These are phyloP conservation scores for Crotalus helleri DNA, from an alignment of 2,113 vertebrate species.

Conservation along the genomic window DNA sequence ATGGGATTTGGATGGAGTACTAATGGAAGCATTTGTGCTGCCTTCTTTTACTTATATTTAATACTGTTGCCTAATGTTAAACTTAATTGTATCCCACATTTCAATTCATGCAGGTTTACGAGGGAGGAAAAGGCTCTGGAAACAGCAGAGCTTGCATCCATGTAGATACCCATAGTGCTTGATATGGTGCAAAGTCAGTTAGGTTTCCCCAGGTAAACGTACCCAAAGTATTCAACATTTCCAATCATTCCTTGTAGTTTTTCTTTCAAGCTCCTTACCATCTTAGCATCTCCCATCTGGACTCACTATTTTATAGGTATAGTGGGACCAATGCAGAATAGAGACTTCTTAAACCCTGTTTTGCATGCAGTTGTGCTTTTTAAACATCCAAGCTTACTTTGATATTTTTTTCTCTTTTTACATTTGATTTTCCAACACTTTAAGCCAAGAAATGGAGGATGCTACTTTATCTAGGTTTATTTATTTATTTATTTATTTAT, in stretches of 20 bases:
- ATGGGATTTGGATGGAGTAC: conserved; percentile 50
- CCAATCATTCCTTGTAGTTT: background rate
- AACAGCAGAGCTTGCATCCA: background rate
- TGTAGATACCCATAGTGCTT: too few species aligned
- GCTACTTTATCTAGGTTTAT: background rate
- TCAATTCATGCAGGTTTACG: background rate
- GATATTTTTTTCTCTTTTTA: background rate
- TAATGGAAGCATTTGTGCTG: conserved; percentile 26
- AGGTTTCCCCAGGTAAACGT: too few species aligned
- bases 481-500: too few species aligned
- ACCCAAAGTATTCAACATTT: too few species aligned
- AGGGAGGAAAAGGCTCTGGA: background rate
- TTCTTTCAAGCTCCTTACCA: background rate
- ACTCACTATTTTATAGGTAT: background rate
- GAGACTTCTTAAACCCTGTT: background rate
- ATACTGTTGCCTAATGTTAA: conserved; percentile 20
- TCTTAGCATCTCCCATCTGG: background rate
- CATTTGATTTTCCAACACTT: background rate
- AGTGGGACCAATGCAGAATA: background rate
- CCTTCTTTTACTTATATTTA: conserved; percentile 31
- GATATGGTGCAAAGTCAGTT: too few species aligned
- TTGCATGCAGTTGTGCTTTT: background rate
- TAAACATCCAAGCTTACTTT: background rate
- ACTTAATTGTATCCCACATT: background rate
- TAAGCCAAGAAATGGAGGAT: background rate